Percentiles rank a stretch among this genome's conserved stretches.
Conservation (phyloP, 2,797 vertebrate species). For the Anomalospiza imberbis region DNA sequence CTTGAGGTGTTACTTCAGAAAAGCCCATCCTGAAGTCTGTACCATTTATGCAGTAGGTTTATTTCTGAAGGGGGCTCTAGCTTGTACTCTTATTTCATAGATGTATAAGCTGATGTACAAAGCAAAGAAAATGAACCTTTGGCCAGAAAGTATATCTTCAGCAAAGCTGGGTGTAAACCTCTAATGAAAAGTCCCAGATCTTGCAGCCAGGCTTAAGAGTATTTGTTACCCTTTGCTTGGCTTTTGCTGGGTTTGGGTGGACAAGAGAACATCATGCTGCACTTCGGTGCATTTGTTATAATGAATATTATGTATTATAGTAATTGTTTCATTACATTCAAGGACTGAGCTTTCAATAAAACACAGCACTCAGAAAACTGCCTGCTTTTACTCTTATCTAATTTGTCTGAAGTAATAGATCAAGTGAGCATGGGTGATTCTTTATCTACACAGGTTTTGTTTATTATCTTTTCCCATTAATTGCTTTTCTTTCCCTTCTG, state of each 20-base stretch:
- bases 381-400: background rate
- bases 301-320: background rate
- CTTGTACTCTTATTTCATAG: background rate
- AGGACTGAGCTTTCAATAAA: background rate
- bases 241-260: background rate
- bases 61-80: background rate
- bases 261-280: background rate
- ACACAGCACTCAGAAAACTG: background rate
- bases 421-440: background rate
- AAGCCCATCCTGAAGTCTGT: background rate
- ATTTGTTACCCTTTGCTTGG: background rate
- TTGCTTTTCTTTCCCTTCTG: background rate
- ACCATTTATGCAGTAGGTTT: background rate
- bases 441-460: background rate
- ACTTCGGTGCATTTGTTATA: background rate
- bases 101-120: background rate
- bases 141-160: background rate
- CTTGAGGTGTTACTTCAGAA: background rate
- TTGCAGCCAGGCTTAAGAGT: background rate
- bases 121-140: background rate
- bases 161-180: background rate
- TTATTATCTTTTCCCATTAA: slow-evolving; percentile 12
- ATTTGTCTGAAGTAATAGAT: background rate
- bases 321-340: background rate
- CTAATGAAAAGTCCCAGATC: background rate